Evolutionary conservation across 2,113 vertebrate genomes (phyloP).

Genomic region (Climacteris rufus): DNA sequence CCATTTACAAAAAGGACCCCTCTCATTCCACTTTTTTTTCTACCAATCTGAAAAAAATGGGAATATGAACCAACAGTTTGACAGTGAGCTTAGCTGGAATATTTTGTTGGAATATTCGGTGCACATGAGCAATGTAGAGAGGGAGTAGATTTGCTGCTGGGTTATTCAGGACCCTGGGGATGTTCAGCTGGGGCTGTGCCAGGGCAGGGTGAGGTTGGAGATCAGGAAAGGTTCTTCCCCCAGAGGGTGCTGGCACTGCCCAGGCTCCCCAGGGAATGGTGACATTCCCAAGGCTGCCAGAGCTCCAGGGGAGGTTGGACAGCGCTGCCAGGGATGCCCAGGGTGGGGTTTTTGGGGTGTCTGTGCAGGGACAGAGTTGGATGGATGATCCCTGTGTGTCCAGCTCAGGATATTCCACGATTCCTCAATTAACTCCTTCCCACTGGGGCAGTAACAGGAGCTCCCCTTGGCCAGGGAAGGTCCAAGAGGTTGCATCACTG

Average conservation of each 20-base stretch:
- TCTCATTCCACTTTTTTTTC: not conserved
- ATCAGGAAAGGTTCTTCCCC: not conserved
- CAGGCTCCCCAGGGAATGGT: not conserved
- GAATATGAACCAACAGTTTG: not conserved
- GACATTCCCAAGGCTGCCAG: not conserved
- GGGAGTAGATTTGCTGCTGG: not conserved
- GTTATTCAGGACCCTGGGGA: not conserved
- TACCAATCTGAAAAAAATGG: not conserved
- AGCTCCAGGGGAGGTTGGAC: not conserved
- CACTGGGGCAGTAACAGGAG: rapidly evolving
- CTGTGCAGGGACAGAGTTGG: rapidly evolving
- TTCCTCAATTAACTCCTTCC: not conserved
- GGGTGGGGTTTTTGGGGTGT: not conserved
- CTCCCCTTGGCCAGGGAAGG: not conserved
- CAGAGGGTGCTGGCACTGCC: not conserved
- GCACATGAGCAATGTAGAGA: not conserved
- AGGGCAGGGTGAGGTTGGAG: rapidly evolving
- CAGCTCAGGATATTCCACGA: not conserved
- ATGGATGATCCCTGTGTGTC: not conserved
- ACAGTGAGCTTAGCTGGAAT: not conserved
- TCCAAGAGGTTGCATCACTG: not conserved
- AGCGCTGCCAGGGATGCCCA: rapidly evolving
- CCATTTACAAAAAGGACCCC: not conserved
- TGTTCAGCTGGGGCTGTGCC: rapidly evolving
- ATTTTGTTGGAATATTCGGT: not conserved